Conservation (phyloP, 2,888 invertebrate species). For the Julus scanicus region DNA sequence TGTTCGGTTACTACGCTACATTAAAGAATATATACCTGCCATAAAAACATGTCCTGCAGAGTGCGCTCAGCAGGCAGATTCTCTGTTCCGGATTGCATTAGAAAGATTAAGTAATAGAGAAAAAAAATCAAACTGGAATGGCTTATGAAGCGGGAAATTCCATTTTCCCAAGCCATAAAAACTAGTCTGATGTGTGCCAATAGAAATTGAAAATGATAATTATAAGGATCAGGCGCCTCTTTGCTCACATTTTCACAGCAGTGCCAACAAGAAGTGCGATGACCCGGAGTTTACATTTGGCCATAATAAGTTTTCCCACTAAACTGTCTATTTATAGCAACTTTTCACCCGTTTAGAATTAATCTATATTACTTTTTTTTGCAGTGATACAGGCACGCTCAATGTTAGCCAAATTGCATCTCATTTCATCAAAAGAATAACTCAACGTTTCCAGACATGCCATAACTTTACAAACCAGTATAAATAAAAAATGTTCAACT, state of each 20-base stretch:
- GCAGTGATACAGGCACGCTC: not conserved
- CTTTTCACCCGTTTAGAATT: not conserved
- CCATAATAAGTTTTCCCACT: not conserved
- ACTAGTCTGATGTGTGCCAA: not conserved
- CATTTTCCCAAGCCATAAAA: conserved; percentile 30
- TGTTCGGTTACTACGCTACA: not conserved
- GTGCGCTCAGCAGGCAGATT: not conserved
- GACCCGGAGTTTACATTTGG: not conserved
- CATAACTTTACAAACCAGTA: not conserved
- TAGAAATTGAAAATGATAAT: not conserved
- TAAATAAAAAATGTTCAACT: not conserved
- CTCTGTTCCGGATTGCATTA: not conserved
- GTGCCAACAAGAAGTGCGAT: not conserved
- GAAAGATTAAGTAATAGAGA: not conserved
- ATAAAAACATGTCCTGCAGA: not conserved
- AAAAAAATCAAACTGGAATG: conserved; percentile 13
- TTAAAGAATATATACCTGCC: conserved; percentile 15
- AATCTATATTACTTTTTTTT: not conserved
- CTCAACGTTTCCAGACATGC: not conserved
- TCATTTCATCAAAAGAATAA: not conserved
- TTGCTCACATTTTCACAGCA: not conserved
- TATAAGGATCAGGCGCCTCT: not conserved
- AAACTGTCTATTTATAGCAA: not conserved
- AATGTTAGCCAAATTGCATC: not conserved
- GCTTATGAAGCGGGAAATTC: conserved; percentile 5